Conservation (phyloP, 2,797 vertebrate species). For the Lepilemur ruficaudatus region DNA sequence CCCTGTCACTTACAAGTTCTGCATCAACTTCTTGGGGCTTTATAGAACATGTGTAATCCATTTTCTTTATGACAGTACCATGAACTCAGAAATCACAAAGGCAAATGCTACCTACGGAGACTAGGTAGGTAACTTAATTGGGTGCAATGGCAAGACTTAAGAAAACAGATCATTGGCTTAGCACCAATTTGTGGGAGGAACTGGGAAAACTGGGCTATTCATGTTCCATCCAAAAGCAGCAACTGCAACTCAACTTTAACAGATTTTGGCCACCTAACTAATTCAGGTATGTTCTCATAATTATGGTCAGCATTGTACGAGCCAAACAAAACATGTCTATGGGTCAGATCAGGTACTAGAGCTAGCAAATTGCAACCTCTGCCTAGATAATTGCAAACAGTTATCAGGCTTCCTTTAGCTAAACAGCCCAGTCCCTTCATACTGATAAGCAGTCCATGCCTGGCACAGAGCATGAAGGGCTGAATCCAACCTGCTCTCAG, state of each 20-base stretch:
- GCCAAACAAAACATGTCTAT: background rate
- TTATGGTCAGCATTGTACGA: background rate
- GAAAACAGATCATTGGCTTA: background rate
- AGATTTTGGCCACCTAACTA: background rate
- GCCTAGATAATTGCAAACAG: background rate
- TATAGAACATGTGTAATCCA: background rate
- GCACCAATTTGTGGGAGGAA: background rate
- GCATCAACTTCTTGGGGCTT: background rate
- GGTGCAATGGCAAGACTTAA: background rate
- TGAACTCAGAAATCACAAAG: background rate
- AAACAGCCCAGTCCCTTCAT: background rate
- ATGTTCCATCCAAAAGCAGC: background rate
- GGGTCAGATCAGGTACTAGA: background rate
- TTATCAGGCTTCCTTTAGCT: background rate
- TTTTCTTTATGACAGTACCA: background rate
- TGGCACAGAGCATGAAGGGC: background rate
- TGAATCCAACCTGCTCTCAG: background rate
- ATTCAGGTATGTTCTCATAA: background rate
- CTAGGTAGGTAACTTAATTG: background rate
- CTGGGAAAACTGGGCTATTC: background rate
- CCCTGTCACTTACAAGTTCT: background rate
- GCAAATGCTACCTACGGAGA: background rate
- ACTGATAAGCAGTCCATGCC: background rate
- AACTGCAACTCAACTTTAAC: background rate
- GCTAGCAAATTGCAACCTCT: background rate